Base-by-base conservation (phyloP, 2,888 invertebrate genomes). In the Erebia epiphron region DNA sequence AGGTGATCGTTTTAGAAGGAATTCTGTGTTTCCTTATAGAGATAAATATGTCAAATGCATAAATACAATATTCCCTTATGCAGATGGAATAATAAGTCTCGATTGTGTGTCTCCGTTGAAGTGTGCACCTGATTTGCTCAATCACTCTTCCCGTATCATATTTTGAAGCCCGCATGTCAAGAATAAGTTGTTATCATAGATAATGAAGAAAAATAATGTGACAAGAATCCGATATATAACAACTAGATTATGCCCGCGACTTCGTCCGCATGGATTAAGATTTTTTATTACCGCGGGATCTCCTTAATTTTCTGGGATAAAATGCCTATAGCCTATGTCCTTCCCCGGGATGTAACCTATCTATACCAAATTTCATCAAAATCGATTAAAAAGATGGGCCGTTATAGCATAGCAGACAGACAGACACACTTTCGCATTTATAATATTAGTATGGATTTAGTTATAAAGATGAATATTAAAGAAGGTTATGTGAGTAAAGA, bases 131-230 rank as follows among this genome's bases (percentile, higher is more conserved):
- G 75, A 76, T 74, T 76, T 73, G 75, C 65, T 71, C 73, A 75
- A 74, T 76, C 72, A 73, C 69, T 76, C 69, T 72, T 74, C 78
- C 77, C 77, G 76, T 75, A 75, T 76, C 75, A 76, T n/a, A n/a
- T n/a, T 75, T 75, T 66, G 71, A 64, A 70, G 74, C 75, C 80
- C 78, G 79, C 78, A 80, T 79, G 78, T 76, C 78, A 74, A 68
- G 78, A 77, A 79, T 79, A 78, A 78, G 74, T 75, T 76, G 75
- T 68, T 66, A 69, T 74, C 74, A 65, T 69, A 69, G 68, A 71
- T 69, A 69, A 63, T 70, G 63, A 57, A 67, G 18, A 57, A 41
- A 16, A 56, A 41, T 41, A 56, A 60, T 56, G 21, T 54, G 52
- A 64, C 54, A 41, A 52, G 64, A 52, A 52, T 5, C 16, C 14